Conservation (phyloP, 2,888 invertebrate species). For the Ceriagrion tenellum region DNA sequence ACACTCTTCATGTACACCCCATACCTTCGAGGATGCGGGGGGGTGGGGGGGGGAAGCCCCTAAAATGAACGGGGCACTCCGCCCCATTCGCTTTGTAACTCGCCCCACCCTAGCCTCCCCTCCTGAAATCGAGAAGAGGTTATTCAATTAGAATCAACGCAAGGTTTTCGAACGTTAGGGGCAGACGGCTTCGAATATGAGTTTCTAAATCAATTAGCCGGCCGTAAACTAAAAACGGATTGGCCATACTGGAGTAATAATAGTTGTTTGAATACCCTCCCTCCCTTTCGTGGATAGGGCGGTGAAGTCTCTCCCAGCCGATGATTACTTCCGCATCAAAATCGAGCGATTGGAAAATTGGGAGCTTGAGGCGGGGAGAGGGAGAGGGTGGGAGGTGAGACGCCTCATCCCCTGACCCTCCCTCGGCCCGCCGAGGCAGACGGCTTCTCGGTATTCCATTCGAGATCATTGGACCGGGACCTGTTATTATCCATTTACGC, state of each 20-base stretch:
- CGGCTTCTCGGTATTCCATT: not conserved
- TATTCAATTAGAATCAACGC: not conserved
- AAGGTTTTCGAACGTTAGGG: not conserved
- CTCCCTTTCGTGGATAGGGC: not conserved
- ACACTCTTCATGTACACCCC: too few relatives aligned
- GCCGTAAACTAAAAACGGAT: not conserved
- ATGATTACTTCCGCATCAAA: constrained; percentile 50
- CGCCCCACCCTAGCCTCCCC: not conserved
- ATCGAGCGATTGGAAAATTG: constrained; percentile 57
- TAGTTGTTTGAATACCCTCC: not conserved
- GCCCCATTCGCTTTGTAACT: not conserved
- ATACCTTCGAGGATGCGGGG: not conserved
- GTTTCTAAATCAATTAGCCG: not conserved
- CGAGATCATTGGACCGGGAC: not conserved
- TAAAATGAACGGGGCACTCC: too few relatives aligned
- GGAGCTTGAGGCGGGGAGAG: not conserved
- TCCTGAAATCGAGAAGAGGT: not conserved
- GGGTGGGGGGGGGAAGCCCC: not conserved
- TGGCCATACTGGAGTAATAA: not conserved
- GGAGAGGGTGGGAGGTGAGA: too few relatives aligned
- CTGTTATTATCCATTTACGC: not conserved
- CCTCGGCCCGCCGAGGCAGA: not conserved
- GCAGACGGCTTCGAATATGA: not conserved
- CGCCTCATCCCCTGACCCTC: not conserved
- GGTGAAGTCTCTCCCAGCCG: not conserved